A percentile compares a stretch with the other conserved stretches of the same genome.
Evolutionary conservation across 1,140 invertebrate species (phyloP).

Genomic region (Doryteuthis pealeii): DNA sequence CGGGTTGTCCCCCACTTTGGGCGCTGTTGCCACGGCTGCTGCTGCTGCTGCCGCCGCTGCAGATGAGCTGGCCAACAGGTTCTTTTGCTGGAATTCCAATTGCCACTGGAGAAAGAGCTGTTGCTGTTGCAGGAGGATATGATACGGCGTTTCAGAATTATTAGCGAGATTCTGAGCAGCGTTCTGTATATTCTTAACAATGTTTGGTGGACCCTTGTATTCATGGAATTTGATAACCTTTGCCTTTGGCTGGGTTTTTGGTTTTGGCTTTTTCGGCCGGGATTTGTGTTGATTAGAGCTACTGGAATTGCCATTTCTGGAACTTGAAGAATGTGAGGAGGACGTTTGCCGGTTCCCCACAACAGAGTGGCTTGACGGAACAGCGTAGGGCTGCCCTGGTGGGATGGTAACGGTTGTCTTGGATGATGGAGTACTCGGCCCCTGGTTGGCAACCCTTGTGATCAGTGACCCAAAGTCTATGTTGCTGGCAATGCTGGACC

Average conservation of each 20-base stretch:
- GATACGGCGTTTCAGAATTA: conserved; percentile 79
- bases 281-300: conserved; percentile 38
- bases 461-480: conserved; percentile 18
- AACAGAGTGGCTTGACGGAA: background rate
- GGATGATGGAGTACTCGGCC: background rate
- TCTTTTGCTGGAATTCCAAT: conserved; percentile 76
- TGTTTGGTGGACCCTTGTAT: conserved; percentile 94
- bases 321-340: background rate
- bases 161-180: conserved; percentile 19
- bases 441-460: conserved; percentile 18
- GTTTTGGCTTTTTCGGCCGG: conserved; percentile 80
- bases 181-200: conserved; percentile 67
- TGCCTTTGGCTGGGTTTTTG: conserved; percentile 78
- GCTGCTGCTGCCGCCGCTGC: background rate
- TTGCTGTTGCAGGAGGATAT: conserved; percentile 89
- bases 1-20: background rate
- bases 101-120: conserved; percentile 89
- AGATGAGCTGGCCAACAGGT: conserved; percentile 18
- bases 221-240: conserved; percentile 93
- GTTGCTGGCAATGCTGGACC: conserved; percentile 28
- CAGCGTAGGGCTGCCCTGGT: conserved; percentile 8
- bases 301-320: conserved; percentile 5
- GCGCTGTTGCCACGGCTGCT: background rate
- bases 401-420: background rate
- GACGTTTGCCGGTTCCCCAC: background rate